Conservation (phyloP, 30 jellyfish, hydroid and myxozoan genomes). For the Phacellophora camtschatica region DNA sequence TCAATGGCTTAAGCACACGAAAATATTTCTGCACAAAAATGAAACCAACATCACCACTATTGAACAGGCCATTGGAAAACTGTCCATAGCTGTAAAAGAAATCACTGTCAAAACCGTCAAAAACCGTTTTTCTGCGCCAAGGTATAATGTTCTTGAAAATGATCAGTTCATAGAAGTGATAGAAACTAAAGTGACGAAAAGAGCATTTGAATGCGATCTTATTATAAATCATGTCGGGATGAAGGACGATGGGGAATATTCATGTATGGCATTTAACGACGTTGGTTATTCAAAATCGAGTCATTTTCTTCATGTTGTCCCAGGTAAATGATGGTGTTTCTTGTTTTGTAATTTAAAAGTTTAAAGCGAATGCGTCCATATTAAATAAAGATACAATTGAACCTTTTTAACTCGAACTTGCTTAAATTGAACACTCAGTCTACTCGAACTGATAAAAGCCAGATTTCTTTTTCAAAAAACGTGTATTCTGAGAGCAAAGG, state of each 20-base stretch:
- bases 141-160: neutral
- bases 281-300: slow-evolving; percentile 44
- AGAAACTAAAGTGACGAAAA: slow-evolving; percentile 15
- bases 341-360: neutral
- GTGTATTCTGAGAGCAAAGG: too few species aligned
- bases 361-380: too few species aligned
- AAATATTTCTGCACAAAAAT: neutral
- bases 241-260: slow-evolving; percentile 41
- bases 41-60: neutral
- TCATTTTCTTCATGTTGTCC: slow-evolving; percentile 8
- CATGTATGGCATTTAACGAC: slow-evolving; percentile 45
- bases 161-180: neutral
- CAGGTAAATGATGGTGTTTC: neutral
- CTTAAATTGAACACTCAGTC: too few species aligned
- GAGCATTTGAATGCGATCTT: slow-evolving; percentile 15
- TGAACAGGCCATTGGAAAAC: neutral
- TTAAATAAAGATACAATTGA: too few species aligned
- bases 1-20: slow-evolving; percentile 5
- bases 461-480: too few species aligned
- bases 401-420: too few species aligned
- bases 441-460: too few species aligned
- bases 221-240: neutral
- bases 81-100: neutral
- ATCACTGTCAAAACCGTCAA: neutral
- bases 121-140: neutral